These are phyloP conservation scores for Ectropis crepuscularia DNA, from an alignment of 2,888 invertebrate species.

Conservation along the genomic window DNA sequence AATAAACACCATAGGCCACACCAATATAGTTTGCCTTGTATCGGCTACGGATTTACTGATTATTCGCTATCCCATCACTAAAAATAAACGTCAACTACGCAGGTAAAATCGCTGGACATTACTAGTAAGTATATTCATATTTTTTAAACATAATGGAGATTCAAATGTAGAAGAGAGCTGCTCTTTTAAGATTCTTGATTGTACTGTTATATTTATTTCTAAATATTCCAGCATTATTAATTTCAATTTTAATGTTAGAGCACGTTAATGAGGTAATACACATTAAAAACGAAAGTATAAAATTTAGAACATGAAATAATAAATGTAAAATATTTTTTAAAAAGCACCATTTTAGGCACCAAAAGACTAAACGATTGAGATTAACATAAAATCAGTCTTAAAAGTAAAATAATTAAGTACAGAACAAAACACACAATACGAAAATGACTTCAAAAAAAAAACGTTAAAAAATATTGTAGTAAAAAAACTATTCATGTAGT, in stretches of 20 bases:
- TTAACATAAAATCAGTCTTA: conserved; percentile 62
- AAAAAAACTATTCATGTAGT: background rate
- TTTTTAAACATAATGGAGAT: no score
- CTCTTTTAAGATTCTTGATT: no score
- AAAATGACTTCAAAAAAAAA: conserved; percentile 14
- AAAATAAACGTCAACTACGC: no score
- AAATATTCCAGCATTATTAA: no score
- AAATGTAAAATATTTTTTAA: background rate
- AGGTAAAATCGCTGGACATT: no score
- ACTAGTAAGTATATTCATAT: no score
- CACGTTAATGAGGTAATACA: background rate
- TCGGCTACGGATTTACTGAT: no score
- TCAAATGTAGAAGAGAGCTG: no score
- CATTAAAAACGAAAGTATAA: conserved; percentile 1
- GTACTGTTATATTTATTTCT: no score
- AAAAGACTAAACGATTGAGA: conserved; percentile 31
- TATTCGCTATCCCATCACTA: no score
- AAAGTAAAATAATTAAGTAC: conserved; percentile 50
- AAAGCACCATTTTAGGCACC: conserved; percentile 31
- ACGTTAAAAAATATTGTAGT: conserved; percentile 10
- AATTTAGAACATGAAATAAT: conserved; percentile 11
- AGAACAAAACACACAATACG: conserved; percentile 20
- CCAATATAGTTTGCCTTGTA: no score
- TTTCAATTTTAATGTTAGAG: no score
- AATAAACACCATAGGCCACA: background rate